Conservation (phyloP, 2,797 vertebrate species). For the Champsocephalus gunnari region DNA sequence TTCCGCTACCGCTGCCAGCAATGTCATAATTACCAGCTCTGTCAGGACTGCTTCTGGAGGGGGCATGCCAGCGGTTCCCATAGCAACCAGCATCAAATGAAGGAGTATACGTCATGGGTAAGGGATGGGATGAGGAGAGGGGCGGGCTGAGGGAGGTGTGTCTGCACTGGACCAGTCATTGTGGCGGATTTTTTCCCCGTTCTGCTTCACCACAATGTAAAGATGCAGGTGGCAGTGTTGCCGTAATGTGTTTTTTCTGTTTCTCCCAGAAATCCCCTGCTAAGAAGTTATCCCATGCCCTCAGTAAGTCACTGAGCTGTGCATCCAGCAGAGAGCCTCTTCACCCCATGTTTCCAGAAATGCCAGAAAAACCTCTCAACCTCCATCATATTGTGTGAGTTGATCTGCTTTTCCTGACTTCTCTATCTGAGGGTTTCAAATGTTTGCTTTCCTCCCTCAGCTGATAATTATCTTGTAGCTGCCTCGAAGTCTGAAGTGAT, state of each 20-base stretch:
- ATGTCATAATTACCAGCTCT: conserved; percentile 99
- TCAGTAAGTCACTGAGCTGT: conserved; percentile 99
- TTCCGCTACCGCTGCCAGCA: conserved; percentile 99
- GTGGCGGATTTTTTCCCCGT: conserved; percentile 49
- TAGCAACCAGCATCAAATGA: conserved; percentile 99
- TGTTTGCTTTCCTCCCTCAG: conserved; percentile 40
- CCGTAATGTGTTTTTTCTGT: conserved; percentile 9
- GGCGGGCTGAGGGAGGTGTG: conserved; percentile 67
- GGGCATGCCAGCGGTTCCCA: conserved; percentile 98
- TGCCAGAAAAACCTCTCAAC: conserved; percentile 96
- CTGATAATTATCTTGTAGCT: conserved; percentile 61
- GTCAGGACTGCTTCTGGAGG: conserved; percentile 99
- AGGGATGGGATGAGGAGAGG: conserved; percentile 49
- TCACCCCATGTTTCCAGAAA: conserved; percentile 94
- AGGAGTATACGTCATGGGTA: conserved; percentile 99
- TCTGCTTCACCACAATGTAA: conserved; percentile 45
- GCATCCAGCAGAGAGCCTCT: conserved; percentile 95
- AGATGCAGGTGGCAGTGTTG: conserved; percentile 30
- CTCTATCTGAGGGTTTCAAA: conserved; percentile 16
- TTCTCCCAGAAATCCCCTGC: conserved; percentile 96
- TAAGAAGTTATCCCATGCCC: conserved; percentile 96
- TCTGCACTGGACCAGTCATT: conserved; percentile 63
- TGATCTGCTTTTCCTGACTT: conserved; percentile 38
- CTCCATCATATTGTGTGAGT: conserved; percentile 98
- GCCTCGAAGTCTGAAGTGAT: conserved; percentile 58